Percentiles rank a stretch among this genome's conserved stretches.
These are phyloP conservation scores for Clarias platycephalus DNA, from an alignment of 2,797 vertebrate genomes.

Conservation along the genomic window DNA sequence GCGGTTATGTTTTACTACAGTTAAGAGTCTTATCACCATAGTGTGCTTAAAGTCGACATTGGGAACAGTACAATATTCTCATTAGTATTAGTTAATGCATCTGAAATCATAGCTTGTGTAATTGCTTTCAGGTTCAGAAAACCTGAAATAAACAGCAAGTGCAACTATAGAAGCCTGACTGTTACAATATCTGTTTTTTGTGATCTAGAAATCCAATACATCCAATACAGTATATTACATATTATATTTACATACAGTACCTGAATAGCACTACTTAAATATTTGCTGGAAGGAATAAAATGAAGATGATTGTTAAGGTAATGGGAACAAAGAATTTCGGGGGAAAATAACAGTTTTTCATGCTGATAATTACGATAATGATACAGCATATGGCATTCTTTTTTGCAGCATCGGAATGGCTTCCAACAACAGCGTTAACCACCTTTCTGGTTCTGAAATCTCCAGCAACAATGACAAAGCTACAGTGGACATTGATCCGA, in stretches of 20 bases:
- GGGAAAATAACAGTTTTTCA: neutral
- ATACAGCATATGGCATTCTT: neutral
- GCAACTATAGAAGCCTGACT: neutral
- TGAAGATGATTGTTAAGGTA: neutral
- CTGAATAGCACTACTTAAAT: neutral
- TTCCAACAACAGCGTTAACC: constrained; percentile 37
- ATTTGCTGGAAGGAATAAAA: neutral
- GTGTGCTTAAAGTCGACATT: no score
- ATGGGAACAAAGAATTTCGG: neutral
- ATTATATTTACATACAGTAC: neutral
- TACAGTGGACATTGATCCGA: constrained; percentile 52
- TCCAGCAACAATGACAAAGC: constrained; percentile 30
- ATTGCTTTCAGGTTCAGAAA: neutral
- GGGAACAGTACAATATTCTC: neutral
- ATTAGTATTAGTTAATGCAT: neutral
- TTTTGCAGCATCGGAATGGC: constrained; percentile 59
- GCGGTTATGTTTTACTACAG: no score
- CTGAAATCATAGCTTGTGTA: neutral
- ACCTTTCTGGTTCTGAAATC: fast-evolving
- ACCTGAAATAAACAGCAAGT: neutral
- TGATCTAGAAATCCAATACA: neutral
- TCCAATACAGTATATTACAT: no score
- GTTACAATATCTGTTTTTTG: neutral
- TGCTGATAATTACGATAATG: neutral
- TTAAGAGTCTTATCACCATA: no score